Evolutionary conservation across 2,888 invertebrate species (phyloP), one percentile per base, ranked within the genome.

Genomic region (Lasioglossum pauxillum): DNA sequence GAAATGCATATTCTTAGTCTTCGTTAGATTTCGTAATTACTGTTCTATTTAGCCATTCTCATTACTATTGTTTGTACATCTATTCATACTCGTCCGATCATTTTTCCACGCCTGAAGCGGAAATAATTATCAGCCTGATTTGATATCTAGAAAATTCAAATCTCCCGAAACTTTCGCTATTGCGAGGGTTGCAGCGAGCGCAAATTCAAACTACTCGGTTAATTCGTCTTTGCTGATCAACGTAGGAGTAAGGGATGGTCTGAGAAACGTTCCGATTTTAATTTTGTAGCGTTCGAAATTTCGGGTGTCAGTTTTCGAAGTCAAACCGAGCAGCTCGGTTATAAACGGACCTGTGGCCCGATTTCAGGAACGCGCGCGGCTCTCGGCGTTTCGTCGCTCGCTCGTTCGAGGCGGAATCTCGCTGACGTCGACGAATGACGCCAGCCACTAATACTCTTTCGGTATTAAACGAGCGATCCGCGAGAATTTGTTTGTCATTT

Each of bases 341-440:
- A 69, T 69, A 69, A 69, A 69, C 69, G 69, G 38, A 69, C 38
- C 12, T n/a, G 44, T 31, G 8, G 12, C 2, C 74, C 27, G 53
- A 57, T 75, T 73, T 41, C n/a, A 27, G 57, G 41, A 64, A 10
- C 53, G 23, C 49, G 41, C 31, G 23, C 4, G 27, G 5, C 64
- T 69, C 69, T 41, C 69, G 69, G 23, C 67, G 67, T 67, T 31
- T 35, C 69, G 5, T n/a, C 35, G n/a, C n/a, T 38, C 23, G 38
- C 69, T 60, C 31, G 69, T 69, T 78, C 49, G 46, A 80, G 53
- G 71, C 67, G 46, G 49, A 77, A 74, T 76, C 67, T 60, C 35
- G 69, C 49, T 76, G 86, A 80, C 85, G 80, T 77, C 35, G 74
- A 14, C 57, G 35, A 80, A 74, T 64, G 76, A 77, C 80, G 86